phyloP scores from a whole-genome alignment of 2,888 invertebrate genomes.

The Sarcophaga rosellei region DNA sequence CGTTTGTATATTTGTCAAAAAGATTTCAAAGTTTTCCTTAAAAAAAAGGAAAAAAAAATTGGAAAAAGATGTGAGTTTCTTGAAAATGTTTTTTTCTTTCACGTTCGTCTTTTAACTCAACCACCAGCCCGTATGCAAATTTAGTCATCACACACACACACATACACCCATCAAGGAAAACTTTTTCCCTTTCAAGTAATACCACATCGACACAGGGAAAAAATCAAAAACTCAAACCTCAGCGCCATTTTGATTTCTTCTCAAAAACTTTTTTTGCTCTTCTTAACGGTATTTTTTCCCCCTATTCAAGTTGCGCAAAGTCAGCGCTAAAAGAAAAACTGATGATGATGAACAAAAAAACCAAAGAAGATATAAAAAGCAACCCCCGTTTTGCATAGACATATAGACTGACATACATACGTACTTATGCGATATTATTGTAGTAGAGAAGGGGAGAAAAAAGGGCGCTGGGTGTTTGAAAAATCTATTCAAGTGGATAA shows the following conservation, averaged over 20 bases:
- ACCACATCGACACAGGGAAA: conserved; percentile 47
- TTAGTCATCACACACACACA: conserved; percentile 30
- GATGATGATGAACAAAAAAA: neutral
- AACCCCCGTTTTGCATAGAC: conserved; percentile 34
- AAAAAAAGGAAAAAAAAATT: neutral
- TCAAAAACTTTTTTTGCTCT: conserved; percentile 44
- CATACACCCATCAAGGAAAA: neutral
- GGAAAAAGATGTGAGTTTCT: conserved; percentile 15
- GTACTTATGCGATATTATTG: too few relatives aligned
- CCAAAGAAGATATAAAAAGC: conserved; percentile 11
- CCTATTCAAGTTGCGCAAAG: conserved; percentile 58
- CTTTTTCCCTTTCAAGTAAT: conserved; percentile 34
- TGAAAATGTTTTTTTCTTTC: neutral
- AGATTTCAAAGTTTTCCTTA: conserved; percentile 19
- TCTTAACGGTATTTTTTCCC: conserved; percentile 23
- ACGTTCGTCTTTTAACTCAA: neutral
- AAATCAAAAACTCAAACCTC: conserved; percentile 69
- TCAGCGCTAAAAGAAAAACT: conserved; percentile 43
- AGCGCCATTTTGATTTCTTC: conserved; percentile 67
- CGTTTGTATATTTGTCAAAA: neutral
- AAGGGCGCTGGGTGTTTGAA: conserved; percentile 62
- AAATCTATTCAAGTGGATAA: conserved; percentile 79
- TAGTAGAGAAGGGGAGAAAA: neutral
- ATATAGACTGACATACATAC: neutral
- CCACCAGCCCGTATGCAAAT: conserved; percentile 59